Base-by-base conservation (phyloP, 2,888 invertebrate species). In the Erynnis tages region DNA sequence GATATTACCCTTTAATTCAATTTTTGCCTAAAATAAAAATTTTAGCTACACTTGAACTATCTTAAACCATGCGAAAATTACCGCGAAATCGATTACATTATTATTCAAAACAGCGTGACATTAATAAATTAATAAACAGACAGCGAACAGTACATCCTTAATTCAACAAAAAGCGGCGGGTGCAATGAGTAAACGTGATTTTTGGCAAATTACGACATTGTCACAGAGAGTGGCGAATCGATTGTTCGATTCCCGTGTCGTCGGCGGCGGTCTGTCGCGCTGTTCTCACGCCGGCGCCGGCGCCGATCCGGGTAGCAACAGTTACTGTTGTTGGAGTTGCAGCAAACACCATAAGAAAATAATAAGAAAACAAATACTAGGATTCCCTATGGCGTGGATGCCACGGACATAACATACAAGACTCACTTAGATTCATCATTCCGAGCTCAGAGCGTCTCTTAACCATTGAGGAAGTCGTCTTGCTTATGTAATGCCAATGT, bases 161-260 rank as follows among this genome's bases (percentile, higher is more conserved):
- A 7, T 34, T 16, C 16, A 4, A 16, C 27, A 41, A 46, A 59
- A 47, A 58, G 48, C 56, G 30, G 56, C 13, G 8, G 8, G 6
- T 40, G 21, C 10, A 30, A 40, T 30, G 19, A 10, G 13, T 6
- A 44, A 34, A 56, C 58, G 53, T 41, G 49, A 60, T 62, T 65
- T 58, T 60, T 62, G 60, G 58, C 54, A 58, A 37, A 57, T 65
- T 62, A 61, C 37, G 53, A 54, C 58, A 69, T 73, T 71, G 75
- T 76, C 73, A 76, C 69, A 61, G 67, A 63, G 59, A 73, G 69
- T 67, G 69, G 72, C 71, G 74, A 86, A 86, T 85, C 80, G 79
- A 84, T 83, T 83, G 73, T 65, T 65, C 55, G 73, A 78, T 73
- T 76, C 73, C 79, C 57, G 53, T 61, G 78, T 82, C 79, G 82